These are phyloP conservation scores for Hirudo medicinalis DNA, from an alignment of 1,140 invertebrate species.

Conservation along the genomic window DNA sequence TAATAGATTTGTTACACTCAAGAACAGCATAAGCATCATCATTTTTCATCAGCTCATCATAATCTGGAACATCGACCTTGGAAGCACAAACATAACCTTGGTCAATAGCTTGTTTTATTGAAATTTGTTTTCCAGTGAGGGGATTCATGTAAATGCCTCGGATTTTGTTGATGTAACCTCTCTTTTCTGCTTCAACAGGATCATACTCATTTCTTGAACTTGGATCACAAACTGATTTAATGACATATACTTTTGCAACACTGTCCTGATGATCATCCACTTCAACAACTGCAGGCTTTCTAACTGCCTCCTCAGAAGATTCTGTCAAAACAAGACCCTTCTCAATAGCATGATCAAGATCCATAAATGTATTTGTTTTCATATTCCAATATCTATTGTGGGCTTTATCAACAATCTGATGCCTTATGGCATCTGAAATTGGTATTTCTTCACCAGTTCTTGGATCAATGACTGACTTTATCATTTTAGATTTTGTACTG, in stretches of 20 bases:
- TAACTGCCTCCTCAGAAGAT: slow-evolving; percentile 14
- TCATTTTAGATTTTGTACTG: slow-evolving; percentile 19
- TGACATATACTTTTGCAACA: slow-evolving; percentile 33
- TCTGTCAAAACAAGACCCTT: slow-evolving; percentile 31
- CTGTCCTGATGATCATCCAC: background rate
- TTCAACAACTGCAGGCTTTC: slow-evolving; percentile 21
- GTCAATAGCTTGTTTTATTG: slow-evolving; percentile 26
- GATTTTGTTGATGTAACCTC: slow-evolving; percentile 24
- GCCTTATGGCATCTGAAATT: slow-evolving; percentile 67
- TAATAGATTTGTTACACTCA: slow-evolving; percentile 50
- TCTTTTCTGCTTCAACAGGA: slow-evolving; percentile 21
- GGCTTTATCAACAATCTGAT: slow-evolving; percentile 63
- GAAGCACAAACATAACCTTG: slow-evolving; percentile 49
- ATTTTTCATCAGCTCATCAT: slow-evolving; percentile 60
- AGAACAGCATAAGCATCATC: slow-evolving; percentile 62
- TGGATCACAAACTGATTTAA: slow-evolving; percentile 57
- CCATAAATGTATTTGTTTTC: slow-evolving; percentile 27
- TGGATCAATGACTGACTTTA: slow-evolving; percentile 60
- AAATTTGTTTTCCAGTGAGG: slow-evolving; percentile 52
- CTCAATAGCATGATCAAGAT: slow-evolving; percentile 33
- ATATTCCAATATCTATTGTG: slow-evolving; percentile 43
- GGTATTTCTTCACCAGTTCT: slow-evolving; percentile 61
- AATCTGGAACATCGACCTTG: slow-evolving; percentile 54
- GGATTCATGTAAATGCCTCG: slow-evolving; percentile 50
- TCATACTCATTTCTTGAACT: slow-evolving; percentile 20